Conservation (phyloP, 2,888 invertebrate genomes). For the Heliconius cydno region DNA sequence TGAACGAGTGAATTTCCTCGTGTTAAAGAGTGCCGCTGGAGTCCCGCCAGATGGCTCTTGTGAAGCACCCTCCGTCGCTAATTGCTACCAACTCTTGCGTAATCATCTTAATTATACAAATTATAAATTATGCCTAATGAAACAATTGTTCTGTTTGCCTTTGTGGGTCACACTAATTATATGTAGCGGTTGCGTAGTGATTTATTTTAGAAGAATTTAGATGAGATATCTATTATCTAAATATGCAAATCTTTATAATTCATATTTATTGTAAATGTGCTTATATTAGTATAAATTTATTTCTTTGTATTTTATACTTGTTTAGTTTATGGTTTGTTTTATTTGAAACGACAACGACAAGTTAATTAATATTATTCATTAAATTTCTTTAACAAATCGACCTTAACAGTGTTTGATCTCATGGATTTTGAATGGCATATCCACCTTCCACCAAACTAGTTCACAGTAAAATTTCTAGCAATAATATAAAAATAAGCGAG, state of each 20-base stretch:
- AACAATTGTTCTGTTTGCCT: conserved; percentile 50
- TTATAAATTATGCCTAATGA: conserved; percentile 56
- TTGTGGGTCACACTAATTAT: conserved; percentile 39
- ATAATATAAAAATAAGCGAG: no score
- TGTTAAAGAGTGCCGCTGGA: conserved; percentile 74
- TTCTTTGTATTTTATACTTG: no score
- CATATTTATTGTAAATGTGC: no score
- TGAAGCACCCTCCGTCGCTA: conserved; percentile 72
- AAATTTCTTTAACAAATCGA: no score
- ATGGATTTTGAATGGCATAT: no score
- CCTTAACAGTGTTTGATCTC: no score
- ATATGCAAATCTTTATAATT: background rate
- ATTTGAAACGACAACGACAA: no score
- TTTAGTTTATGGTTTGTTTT: no score
- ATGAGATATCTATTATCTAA: background rate
- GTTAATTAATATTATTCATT: no score
- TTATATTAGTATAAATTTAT: no score
- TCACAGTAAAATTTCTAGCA: no score
- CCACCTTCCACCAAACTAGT: no score
- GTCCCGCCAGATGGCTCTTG: conserved; percentile 76
- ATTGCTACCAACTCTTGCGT: conserved; percentile 78
- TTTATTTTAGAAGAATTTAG: background rate
- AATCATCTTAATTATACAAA: conserved; percentile 70
- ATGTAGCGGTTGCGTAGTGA: conserved; percentile 28
- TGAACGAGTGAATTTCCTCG: conserved; percentile 62